Conservation (phyloP, 2,888 invertebrate species). For the Keiferia lycopersicella region DNA sequence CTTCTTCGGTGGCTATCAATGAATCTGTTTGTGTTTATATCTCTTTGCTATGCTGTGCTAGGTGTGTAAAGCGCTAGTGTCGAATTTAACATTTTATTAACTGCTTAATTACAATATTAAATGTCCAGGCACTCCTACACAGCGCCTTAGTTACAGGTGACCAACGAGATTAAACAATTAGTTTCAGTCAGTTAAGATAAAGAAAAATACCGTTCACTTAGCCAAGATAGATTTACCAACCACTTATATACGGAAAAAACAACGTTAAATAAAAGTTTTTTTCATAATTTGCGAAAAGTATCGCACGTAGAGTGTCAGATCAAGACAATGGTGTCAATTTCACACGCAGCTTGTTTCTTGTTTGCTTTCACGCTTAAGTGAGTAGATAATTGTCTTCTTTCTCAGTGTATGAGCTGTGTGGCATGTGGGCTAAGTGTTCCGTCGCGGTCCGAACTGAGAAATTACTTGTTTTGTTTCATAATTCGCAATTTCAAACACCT, state of each 20-base stretch:
- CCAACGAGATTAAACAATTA: too few relatives aligned
- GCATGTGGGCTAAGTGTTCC: neutral
- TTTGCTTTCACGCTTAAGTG: conserved; percentile 10
- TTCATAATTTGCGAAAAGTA: conserved; percentile 6
- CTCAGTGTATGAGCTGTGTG: conserved; percentile 4
- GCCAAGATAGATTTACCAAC: neutral
- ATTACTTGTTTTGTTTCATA: neutral
- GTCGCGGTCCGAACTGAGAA: too few relatives aligned
- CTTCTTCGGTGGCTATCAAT: too few relatives aligned
- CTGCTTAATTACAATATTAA: too few relatives aligned
- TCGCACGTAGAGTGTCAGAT: neutral
- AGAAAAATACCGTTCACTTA: neutral
- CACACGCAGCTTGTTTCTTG: conserved; percentile 2
- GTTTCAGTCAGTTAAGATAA: too few relatives aligned
- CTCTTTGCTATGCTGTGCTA: too few relatives aligned
- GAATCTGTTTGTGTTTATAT: too few relatives aligned
- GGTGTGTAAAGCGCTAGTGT: too few relatives aligned
- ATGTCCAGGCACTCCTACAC: too few relatives aligned
- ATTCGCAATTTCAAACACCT: neutral
- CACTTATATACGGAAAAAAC: neutral
- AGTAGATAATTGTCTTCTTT: conserved; percentile 7
- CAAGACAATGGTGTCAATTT: conserved; percentile 3
- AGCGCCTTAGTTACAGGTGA: too few relatives aligned
- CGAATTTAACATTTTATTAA: too few relatives aligned
- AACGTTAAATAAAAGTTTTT: conserved; percentile 1